Percentiles rank a stretch among this genome's conserved stretches.
Evolutionary conservation across 2,888 invertebrate genomes (phyloP).

Genomic region (Ichneumoninae sp.): DNA sequence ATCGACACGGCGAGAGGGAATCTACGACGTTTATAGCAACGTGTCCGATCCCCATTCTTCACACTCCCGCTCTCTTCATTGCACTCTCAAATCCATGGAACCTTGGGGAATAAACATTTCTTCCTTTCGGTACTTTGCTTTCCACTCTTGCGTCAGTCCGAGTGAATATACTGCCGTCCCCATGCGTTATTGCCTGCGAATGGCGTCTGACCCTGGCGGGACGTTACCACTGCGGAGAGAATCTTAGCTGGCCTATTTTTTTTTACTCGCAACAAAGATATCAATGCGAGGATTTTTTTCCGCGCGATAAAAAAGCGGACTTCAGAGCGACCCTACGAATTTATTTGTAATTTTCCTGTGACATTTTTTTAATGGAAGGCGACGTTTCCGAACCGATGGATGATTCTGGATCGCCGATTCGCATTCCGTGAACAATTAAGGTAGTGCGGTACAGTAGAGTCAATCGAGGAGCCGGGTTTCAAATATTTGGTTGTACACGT

Average conservation of each 20-base stretch:
- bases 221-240: slow-evolving; percentile 14
- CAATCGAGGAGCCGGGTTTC: no score
- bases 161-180: slow-evolving; percentile 36
- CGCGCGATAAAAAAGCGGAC: no score
- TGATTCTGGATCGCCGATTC: no score
- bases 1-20: slow-evolving; percentile 20
- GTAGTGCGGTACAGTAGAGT: no score
- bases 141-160: neutral
- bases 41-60: slow-evolving; percentile 18
- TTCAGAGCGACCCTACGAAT: no score
- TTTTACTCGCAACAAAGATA: neutral
- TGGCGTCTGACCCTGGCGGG: slow-evolving; percentile 7
- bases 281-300: neutral
- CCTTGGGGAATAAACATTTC: slow-evolving; percentile 50
- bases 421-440: no score
- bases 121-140: slow-evolving; percentile 30
- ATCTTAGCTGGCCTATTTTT: neutral
- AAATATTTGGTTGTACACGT: no score
- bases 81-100: slow-evolving; percentile 1
- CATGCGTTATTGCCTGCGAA: slow-evolving; percentile 26
- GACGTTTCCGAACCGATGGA: no score
- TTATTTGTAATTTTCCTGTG: no score
- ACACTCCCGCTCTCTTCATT: slow-evolving; percentile 25
- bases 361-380: no score
- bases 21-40: slow-evolving; percentile 35